phyloP scores from a whole-genome alignment of 1,140 invertebrate genomes.

The Streblospio benedicti region DNA sequence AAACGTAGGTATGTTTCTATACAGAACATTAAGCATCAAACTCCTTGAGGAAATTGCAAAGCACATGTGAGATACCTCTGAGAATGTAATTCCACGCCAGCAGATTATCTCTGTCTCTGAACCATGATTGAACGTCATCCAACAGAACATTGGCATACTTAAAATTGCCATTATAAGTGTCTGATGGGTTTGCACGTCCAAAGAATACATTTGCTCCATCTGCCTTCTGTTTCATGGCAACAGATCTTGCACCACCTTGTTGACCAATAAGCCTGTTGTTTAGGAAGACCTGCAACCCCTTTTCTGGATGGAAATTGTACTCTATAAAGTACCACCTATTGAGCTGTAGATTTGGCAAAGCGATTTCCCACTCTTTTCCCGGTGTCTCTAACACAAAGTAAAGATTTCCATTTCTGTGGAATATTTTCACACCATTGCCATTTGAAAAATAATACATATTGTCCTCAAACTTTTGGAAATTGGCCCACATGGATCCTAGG shows the following conservation, averaged over 20 bases:
- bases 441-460: conserved; percentile 17
- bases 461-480: conserved; percentile 14
- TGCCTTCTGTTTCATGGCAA: not conserved
- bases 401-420: conserved; percentile 1
- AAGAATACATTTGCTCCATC: conserved; percentile 9
- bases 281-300: conserved; percentile 31
- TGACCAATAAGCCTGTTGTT: conserved; percentile 25
- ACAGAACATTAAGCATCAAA: too few relatives aligned
- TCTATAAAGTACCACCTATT: conserved; percentile 40
- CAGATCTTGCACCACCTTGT: not conserved
- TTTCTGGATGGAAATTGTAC: conserved; percentile 35
- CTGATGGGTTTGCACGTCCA: conserved; percentile 17
- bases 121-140: conserved; percentile 43
- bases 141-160: conserved; percentile 29
- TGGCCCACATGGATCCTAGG: conserved; percentile 38
- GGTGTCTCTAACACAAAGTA: not conserved
- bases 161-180: conserved; percentile 17
- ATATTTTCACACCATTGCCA: conserved; percentile 6
- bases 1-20: too few relatives aligned
- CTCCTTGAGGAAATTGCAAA: too few relatives aligned
- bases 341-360: conserved; percentile 8
- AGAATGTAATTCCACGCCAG: conserved; percentile 40
- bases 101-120: conserved; percentile 34
- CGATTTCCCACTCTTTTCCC: conserved; percentile 10
- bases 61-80: conserved; percentile 26